Conservation (phyloP, 2,888 invertebrate genomes). For the Drosophila meridionalis region DNA sequence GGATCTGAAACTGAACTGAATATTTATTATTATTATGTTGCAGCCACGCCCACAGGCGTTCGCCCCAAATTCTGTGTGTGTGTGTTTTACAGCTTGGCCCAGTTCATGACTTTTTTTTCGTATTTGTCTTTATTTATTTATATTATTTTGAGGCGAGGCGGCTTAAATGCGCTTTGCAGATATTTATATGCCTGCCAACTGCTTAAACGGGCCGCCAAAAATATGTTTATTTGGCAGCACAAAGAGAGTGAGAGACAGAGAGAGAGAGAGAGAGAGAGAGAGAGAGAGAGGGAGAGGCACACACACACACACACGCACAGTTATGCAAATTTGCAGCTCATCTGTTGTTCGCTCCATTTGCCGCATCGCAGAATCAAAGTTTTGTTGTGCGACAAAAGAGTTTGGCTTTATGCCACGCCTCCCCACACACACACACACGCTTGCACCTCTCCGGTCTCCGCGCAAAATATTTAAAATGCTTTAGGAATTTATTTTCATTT, state of each 20-base stretch:
- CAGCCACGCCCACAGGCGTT: conserved; percentile 12
- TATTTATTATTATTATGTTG: conserved; percentile 80
- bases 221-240: conserved; percentile 70
- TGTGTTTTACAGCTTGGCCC: conserved; percentile 36
- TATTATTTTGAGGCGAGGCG: conserved; percentile 71
- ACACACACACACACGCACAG: too few species aligned
- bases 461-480: conserved; percentile 47
- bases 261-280: too few species aligned
- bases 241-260: conserved; percentile 7
- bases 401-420: conserved; percentile 60
- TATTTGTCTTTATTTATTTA: conserved; percentile 60
- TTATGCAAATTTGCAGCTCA: conserved; percentile 57
- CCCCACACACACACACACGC: neutral
- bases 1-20: conserved; percentile 65
- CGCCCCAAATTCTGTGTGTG: conserved; percentile 2
- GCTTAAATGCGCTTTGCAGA: conserved; percentile 81
- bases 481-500: conserved; percentile 58
- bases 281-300: too few species aligned
- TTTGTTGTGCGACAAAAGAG: conserved; percentile 59
- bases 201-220: conserved; percentile 61
- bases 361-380: conserved; percentile 59
- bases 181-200: conserved; percentile 77
- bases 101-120: conserved; percentile 25
- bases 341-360: conserved; percentile 39
- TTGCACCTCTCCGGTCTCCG: neutral